These are phyloP conservation scores for Megalops cyprinoides DNA, from an alignment of 2,797 vertebrate genomes.

Conservation along the genomic window DNA sequence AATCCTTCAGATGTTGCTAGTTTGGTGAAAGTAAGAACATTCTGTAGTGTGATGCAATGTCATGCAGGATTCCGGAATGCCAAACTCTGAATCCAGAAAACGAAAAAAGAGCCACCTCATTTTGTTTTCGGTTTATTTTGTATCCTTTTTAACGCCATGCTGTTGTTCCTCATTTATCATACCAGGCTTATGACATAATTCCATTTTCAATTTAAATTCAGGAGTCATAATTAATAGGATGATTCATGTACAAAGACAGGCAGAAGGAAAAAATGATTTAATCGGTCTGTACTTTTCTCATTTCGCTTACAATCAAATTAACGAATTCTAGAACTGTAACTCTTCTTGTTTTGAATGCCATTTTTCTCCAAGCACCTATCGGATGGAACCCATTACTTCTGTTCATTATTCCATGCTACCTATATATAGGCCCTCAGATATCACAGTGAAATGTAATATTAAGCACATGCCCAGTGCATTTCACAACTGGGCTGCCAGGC, in stretches of 20 bases:
- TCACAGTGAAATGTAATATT: conserved; percentile 56
- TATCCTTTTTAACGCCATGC: background rate
- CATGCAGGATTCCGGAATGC: background rate
- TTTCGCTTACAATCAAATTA: conserved; percentile 71
- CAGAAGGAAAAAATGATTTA: conserved; percentile 66
- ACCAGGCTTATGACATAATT: conserved; percentile 63
- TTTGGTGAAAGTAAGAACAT: background rate
- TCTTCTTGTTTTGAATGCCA: background rate
- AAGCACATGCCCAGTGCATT: conserved; percentile 42
- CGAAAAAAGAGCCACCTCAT: conserved; percentile 8
- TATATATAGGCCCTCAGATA: conserved; percentile 36
- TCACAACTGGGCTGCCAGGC: background rate
- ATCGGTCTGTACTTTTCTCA: conserved; percentile 73
- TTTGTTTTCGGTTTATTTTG: background rate
- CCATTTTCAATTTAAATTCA: conserved; percentile 75
- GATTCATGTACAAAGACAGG: conserved; percentile 72
- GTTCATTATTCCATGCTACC: background rate
- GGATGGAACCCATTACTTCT: background rate
- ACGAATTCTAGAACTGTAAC: conserved; percentile 63
- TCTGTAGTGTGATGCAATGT: background rate
- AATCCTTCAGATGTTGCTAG: conserved; percentile 1
- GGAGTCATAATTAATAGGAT: conserved; percentile 70
- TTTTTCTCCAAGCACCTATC: background rate
- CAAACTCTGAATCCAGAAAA: background rate
- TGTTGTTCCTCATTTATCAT: conserved; percentile 47